Evolutionary conservation across 1,140 invertebrate genomes (phyloP).

Genomic region (Dolichoris vasculosae): DNA sequence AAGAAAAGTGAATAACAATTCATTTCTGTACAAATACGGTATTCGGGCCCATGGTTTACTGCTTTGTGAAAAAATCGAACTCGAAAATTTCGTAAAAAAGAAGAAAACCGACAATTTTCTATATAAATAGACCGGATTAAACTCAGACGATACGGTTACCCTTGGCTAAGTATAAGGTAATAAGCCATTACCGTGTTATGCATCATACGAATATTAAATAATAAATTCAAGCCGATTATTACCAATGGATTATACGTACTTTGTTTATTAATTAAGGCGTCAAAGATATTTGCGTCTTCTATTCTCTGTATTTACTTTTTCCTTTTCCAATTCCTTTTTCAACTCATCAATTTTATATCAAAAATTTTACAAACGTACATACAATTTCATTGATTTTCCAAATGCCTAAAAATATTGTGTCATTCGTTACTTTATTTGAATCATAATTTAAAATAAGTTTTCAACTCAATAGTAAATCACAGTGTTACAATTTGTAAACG

Average conservation of each 20-base stretch:
- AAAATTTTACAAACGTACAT: too few species aligned
- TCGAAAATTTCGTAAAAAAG: not conserved
- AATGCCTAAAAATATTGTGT: too few species aligned
- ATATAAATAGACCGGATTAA: not conserved
- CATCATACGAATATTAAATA: not conserved
- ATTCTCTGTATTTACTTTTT: not conserved
- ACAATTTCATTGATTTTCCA: too few species aligned
- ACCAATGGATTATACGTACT: not conserved
- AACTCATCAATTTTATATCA: too few species aligned
- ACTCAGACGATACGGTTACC: not conserved
- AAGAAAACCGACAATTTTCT: not conserved
- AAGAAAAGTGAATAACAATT: constrained; percentile 39
- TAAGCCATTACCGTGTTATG: not conserved
- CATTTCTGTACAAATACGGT: constrained; percentile 32
- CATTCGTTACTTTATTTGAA: too few species aligned
- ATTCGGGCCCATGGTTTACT: not conserved
- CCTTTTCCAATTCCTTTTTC: too few species aligned
- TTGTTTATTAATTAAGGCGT: not conserved
- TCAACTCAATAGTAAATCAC: too few species aligned
- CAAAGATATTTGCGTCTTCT: not conserved
- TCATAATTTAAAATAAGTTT: too few species aligned
- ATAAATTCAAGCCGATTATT: not conserved
- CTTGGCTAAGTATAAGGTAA: not conserved
- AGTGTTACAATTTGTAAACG: too few species aligned
- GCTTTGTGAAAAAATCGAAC: not conserved